Conservation (phyloP, 1,140 invertebrate species). For the Drosophila ohnishii region DNA sequence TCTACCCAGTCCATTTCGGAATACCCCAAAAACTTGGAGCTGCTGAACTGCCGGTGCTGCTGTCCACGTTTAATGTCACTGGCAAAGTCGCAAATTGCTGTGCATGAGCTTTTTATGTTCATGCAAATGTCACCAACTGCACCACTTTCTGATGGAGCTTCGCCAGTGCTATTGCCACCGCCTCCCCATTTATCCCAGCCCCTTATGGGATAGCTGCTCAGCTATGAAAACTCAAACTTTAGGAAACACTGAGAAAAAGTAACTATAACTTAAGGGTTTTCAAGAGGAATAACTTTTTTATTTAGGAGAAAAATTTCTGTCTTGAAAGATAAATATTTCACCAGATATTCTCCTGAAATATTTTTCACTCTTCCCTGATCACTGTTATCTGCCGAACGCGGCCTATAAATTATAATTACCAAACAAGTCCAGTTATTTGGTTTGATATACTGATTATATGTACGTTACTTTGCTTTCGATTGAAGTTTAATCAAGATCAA, state of each 20-base stretch:
- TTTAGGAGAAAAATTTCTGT: not conserved
- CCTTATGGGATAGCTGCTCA: slow-evolving; percentile 15
- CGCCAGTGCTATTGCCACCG: slow-evolving; percentile 21
- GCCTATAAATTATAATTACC: not conserved
- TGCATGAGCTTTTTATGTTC: slow-evolving; percentile 82
- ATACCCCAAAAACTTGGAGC: slow-evolving; percentile 31
- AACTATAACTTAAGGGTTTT: too few relatives aligned
- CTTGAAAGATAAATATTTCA: not conserved
- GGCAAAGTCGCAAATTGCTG: slow-evolving; percentile 81
- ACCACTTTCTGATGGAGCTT: slow-evolving; percentile 61
- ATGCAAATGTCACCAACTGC: slow-evolving; percentile 81
- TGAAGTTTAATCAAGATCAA: slow-evolving; percentile 5
- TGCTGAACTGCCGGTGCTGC: slow-evolving; percentile 35
- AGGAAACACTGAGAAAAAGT: slow-evolving; percentile 11
- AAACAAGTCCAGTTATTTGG: slow-evolving; percentile 14
- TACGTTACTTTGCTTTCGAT: not conserved
- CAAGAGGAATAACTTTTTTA: not conserved
- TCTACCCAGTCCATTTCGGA: slow-evolving; percentile 8
- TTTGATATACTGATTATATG: not conserved
- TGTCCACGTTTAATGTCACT: slow-evolving; percentile 80
- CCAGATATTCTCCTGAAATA: not conserved
- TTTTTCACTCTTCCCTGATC: not conserved
- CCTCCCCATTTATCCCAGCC: slow-evolving; percentile 2
- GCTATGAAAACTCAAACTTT: slow-evolving; percentile 43
- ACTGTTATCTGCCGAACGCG: not conserved